Evolutionary conservation across 2,888 invertebrate genomes (phyloP), one percentile per base, ranked within the genome.

Genomic region (Galerucella calmariensis): DNA sequence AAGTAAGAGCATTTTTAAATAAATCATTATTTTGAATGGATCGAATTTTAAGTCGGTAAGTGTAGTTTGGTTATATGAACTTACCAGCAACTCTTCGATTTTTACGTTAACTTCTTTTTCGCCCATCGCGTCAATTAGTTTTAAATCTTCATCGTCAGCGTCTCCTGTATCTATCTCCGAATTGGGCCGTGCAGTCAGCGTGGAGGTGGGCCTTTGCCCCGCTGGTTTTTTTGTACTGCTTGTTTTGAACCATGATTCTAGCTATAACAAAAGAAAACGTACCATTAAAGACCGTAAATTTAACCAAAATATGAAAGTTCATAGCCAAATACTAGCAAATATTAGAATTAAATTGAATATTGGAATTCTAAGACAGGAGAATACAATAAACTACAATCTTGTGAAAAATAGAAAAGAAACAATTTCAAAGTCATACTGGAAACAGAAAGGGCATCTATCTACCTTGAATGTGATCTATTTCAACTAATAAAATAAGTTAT

Each of bases 51-150:
- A n/a, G n/a, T n/a, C n/a, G n/a, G n/a, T 12, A 12, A 44, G 8
- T 14, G 16, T 56, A 69, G 6, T 11, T 20, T 41, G 12, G 12
- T 20, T 63, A 44, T 14, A 35, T n/a, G 1, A 62, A 46, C 68
- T 74, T 82, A 95, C 95, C 89, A 96, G 89, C 92, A 95, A 92
- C 85, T 93, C 92, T 87, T 96, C 95, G 84, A 95, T 95, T 81
- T 92, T 90, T 71, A 90, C 88, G 83, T 92, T 91, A 80, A 95
- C 90, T 82, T 94, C 92, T 35, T 90, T 89, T 77, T 94, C 93
- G 81, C 92, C 91, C 85, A 93, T 89, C 65, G 89, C 89, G 81
- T 92, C 91, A 81, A 94, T 91, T 84, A 89, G 89, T 84, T 88
- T 90, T 78, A 89, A 88, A 82, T 90, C 90, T 76, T 87, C 90